Evolutionary conservation across 2,888 invertebrate species (phyloP), one percentile per base, ranked within the genome.

Genomic region (Onchidella celtica): DNA sequence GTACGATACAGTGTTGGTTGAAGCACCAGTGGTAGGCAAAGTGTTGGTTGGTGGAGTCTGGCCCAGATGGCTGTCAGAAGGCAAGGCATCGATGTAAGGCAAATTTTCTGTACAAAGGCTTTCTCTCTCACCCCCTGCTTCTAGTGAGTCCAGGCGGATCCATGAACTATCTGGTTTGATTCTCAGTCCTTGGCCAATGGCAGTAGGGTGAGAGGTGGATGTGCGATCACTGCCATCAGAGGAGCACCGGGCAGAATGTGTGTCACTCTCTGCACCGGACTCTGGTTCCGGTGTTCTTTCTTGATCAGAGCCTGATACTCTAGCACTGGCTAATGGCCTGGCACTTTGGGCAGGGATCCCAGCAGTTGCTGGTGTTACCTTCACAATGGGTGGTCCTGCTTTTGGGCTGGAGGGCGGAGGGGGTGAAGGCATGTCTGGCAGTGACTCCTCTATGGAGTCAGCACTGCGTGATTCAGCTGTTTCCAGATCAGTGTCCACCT

Each of bases 381-480:
- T 11, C 47, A 17, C 6, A 32, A 11, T 3, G 29, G 57, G 32
- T 0, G 68, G 24, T 40, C 57, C 11, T 69, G 40, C 9, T 21
- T 11, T 1, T n/a, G 47, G 9, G 9, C 6, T 11, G 14, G 27
- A 1, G 4, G 55, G 66, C n/a, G 81, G 83, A 6, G 85, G 83
- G 29, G 89, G 89, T 1, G 89, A 88, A 0, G 87, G 85, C 6
- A 86, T 72, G 70, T 90, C 89, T 17, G 89, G 87, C 0, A 87
- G 74, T 6, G 87, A 87, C 38, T 90, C 90, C 34, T 91, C 91
- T 75, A 89, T 88, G 6, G 91, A 90, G 83, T 91, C 90, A 9
- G 90, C 90, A 86, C 89, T 90, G 69, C 89, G 88, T 0, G 90
- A 90, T 73, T 87, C 89, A 17, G 68, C 66, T 40, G 85, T 86